Percentiles rank a stretch among this genome's conserved stretches.
These are phyloP conservation scores for Parapsyche elsis DNA, from an alignment of 1,140 invertebrate genomes.

Conservation along the genomic window DNA sequence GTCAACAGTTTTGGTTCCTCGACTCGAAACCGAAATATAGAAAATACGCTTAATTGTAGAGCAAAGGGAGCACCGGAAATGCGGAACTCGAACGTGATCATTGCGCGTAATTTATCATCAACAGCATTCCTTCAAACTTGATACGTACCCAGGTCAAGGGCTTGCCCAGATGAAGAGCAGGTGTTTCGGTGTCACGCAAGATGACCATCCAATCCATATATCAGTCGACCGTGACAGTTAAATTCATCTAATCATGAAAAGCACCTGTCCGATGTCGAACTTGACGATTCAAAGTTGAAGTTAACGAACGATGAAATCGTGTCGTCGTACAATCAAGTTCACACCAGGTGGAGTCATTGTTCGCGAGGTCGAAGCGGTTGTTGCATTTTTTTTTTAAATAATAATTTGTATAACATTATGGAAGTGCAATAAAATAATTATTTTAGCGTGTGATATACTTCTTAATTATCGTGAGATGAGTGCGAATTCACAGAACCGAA, in stretches of 20 bases:
- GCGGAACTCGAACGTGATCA: neutral
- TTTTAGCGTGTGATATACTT: neutral
- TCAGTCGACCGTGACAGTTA: neutral
- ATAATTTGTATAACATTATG: too few relatives aligned
- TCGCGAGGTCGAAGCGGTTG: neutral
- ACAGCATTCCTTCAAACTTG: too few relatives aligned
- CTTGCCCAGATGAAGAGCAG: neutral
- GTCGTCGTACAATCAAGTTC: too few relatives aligned
- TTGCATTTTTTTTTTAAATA: neutral
- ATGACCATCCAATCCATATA: neutral
- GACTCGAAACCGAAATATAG: neutral
- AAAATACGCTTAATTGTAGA: neutral
- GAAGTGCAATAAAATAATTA: too few relatives aligned
- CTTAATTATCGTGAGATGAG: neutral
- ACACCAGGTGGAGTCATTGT: too few relatives aligned
- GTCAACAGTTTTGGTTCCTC: conserved; percentile 35
- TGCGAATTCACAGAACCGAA: neutral
- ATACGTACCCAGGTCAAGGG: too few relatives aligned
- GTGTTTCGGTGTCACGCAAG: neutral
- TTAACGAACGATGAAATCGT: too few relatives aligned
- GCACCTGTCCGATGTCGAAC: neutral
- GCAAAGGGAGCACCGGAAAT: neutral
- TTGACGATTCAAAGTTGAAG: too few relatives aligned
- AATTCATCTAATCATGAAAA: neutral
- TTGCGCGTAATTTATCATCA: neutral